Evolutionary conservation across 2,113 vertebrate species (phyloP).

Genomic region (Uria aalge): DNA sequence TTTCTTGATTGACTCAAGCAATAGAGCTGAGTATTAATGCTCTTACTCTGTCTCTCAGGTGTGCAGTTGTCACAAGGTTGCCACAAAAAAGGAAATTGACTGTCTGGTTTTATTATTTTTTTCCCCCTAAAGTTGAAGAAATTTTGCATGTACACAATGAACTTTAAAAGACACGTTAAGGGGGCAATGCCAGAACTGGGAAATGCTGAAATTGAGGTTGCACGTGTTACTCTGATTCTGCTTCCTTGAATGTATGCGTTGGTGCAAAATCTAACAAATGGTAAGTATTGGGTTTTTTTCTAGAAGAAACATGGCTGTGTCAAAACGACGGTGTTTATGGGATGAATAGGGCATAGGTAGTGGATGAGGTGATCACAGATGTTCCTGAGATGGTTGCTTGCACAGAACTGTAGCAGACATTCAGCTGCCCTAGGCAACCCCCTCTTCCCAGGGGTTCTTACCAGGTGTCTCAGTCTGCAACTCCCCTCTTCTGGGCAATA

Average conservation of each 20-base stretch:
- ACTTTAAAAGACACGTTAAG: background rate
- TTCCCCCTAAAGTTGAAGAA: background rate
- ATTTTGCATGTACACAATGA: fast-evolving
- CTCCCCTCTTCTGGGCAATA: background rate
- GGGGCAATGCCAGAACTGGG: background rate
- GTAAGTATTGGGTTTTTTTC: background rate
- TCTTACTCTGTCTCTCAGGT: background rate
- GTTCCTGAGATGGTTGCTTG: background rate
- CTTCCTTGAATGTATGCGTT: background rate
- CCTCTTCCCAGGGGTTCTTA: background rate
- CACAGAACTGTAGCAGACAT: background rate
- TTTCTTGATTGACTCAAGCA: background rate
- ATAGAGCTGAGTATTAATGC: background rate
- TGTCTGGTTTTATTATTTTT: background rate
- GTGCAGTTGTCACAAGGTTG: background rate
- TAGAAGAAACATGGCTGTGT: background rate
- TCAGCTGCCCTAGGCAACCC: background rate
- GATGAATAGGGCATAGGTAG: background rate
- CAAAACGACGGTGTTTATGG: background rate
- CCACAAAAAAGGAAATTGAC: background rate
- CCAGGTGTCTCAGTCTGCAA: background rate
- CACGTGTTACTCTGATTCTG: background rate
- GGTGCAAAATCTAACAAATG: background rate
- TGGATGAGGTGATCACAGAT: background rate
- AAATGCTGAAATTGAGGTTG: background rate